phyloP scores from a whole-genome alignment of 1,140 invertebrate genomes.

The Drosophila guanche region DNA sequence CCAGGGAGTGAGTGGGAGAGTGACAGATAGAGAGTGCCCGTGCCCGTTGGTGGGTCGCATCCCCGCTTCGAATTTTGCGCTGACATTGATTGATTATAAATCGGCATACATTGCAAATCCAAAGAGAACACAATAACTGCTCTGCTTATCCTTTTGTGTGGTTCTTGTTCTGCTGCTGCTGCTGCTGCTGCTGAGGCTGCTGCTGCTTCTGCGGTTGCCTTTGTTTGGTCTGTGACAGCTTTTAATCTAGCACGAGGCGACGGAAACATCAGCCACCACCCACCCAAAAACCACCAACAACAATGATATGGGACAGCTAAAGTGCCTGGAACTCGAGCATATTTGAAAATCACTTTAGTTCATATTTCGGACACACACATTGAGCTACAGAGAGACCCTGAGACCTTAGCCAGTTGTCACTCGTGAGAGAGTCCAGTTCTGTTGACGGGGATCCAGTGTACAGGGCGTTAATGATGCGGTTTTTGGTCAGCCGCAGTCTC shows the following conservation, averaged over 20 bases:
- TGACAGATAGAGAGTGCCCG: slow-evolving; percentile 12
- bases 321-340: slow-evolving; percentile 58
- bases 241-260: slow-evolving; percentile 77
- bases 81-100: slow-evolving; percentile 82
- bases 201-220: slow-evolving; percentile 68
- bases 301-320: slow-evolving; percentile 41
- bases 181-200: slow-evolving; percentile 31
- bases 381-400: slow-evolving; percentile 28
- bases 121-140: slow-evolving; percentile 75
- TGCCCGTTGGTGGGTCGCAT: too few species aligned
- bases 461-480: slow-evolving; percentile 75
- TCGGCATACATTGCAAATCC: slow-evolving; percentile 81
- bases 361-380: slow-evolving; percentile 46
- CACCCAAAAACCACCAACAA: slow-evolving; percentile 26
- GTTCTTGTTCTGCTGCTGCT: slow-evolving; percentile 38
- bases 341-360: slow-evolving; percentile 81
- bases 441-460: slow-evolving; percentile 40
- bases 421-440: slow-evolving; percentile 39
- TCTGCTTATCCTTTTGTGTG: slow-evolving; percentile 23
- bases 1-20: slow-evolving; percentile 41
- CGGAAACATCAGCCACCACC: slow-evolving; percentile 29
- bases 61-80: slow-evolving; percentile 74
- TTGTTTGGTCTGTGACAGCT: slow-evolving; percentile 80
- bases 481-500: slow-evolving; percentile 51
- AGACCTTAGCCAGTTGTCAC: slow-evolving; percentile 76